Evolutionary conservation across 2,888 invertebrate genomes (phyloP).

Genomic region (Erebia palarica): DNA sequence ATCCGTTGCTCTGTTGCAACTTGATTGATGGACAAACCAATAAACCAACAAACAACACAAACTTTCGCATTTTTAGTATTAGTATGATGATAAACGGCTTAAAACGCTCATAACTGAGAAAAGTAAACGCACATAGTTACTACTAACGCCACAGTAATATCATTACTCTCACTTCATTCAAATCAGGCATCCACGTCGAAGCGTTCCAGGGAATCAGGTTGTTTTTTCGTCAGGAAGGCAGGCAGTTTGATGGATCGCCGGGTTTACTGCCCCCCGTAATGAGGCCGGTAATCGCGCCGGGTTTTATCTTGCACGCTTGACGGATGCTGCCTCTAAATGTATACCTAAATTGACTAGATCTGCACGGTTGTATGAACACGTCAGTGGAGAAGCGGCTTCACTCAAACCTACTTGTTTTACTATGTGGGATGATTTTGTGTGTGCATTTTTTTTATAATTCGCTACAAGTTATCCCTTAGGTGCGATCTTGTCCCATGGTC

Average conservation of each 20-base stretch:
- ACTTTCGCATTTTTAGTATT: too few species aligned
- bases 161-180: slow-evolving; percentile 19
- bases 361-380: not conserved
- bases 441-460: too few species aligned
- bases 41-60: too few species aligned
- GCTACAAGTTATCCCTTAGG: too few species aligned
- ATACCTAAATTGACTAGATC: slow-evolving; percentile 36
- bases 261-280: slow-evolving; percentile 57
- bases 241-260: slow-evolving; percentile 56
- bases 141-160: not conserved
- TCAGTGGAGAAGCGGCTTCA: not conserved
- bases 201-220: slow-evolving; percentile 38
- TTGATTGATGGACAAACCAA: too few species aligned
- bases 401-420: not conserved
- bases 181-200: slow-evolving; percentile 13
- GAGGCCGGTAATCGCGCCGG: slow-evolving; percentile 51
- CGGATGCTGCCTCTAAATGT: slow-evolving; percentile 43
- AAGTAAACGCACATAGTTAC: too few species aligned
- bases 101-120: too few species aligned
- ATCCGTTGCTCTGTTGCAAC: too few species aligned
- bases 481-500: too few species aligned
- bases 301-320: slow-evolving; percentile 48
- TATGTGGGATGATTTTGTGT: not conserved
- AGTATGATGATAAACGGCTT: too few species aligned
- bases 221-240: slow-evolving; percentile 46